Evolutionary conservation across 2,113 vertebrate genomes (phyloP), one percentile per base, ranked within the genome.

Genomic region (Amazona vittata): DNA sequence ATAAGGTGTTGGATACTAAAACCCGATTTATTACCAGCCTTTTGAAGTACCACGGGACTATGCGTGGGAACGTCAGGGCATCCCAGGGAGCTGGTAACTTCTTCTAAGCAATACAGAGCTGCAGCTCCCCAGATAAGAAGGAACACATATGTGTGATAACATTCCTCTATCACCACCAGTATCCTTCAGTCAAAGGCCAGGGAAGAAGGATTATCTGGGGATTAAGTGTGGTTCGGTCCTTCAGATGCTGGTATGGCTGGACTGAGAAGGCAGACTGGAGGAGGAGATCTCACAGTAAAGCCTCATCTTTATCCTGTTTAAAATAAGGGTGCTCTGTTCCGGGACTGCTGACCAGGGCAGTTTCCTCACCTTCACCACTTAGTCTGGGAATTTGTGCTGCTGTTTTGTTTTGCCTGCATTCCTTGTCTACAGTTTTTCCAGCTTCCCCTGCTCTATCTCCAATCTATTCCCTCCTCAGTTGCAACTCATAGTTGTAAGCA

Each of bases 401-500:
- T 92, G 31, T 3, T n/a, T 59, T n/a, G 1, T 22, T 82, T 69
- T 79, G 31, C 35, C 47, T 83, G 29, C 20, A 43, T 43, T n/a
- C 31, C 12, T 70, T 6, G 10, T 53, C 37, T 86, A 31, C 11
- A 57, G 41, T 10, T 44, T 90, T 90, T 57, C 47, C 79, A 81
- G 37, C 17, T 96, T 59, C 77, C 28, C 6, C 22, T 67, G 25
- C 65, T 70, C 47, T 53, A 50, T 44, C 8, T 70, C 20, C 17
- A 63, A 20, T 22, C 46, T 69, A 63, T 80, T 62, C 76, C 24
- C 20, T 80, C 59, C 71, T 67, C 46, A 31, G 29, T 11, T 62
- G 19, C 5, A 5, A 65, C 24, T 53, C 8, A 0, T 31, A 49
- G 12, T 43, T 73, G 35, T 52, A 76, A 83, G 65, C 0, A 8